A percentile compares a stretch with the other conserved stretches of the same genome.
phyloP scores from a whole-genome alignment of 2,888 invertebrate genomes.

The Atethmia centrago region DNA sequence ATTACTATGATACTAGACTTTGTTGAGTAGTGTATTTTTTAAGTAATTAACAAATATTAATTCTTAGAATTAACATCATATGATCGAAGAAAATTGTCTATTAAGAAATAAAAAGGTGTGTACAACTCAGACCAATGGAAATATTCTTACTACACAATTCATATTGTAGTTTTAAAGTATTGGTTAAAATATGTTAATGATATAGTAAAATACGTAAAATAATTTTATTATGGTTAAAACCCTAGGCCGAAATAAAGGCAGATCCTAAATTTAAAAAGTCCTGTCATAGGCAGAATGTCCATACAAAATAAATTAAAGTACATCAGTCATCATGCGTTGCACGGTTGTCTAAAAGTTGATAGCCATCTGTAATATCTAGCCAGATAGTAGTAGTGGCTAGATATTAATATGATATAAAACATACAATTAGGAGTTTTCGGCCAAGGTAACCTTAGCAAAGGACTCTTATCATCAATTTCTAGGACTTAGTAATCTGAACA shows the following conservation, averaged over 20 bases:
- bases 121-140: background rate
- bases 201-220: background rate
- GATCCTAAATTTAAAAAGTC: background rate
- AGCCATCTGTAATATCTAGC: background rate
- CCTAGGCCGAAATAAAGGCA: background rate
- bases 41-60: background rate
- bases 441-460: background rate
- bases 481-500: conserved; percentile 3
- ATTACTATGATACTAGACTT: too few relatives aligned
- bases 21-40: background rate
- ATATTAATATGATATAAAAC: too few relatives aligned
- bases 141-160: background rate
- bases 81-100: background rate
- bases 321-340: too few relatives aligned
- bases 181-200: background rate
- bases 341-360: background rate
- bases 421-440: background rate
- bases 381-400: too few relatives aligned
- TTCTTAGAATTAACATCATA: background rate
- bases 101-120: background rate
- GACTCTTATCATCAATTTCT: background rate
- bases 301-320: background rate
- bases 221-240: background rate
- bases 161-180: background rate
- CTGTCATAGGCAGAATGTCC: background rate